Conservation (phyloP, 2,888 invertebrate genomes). For the Portevinia maculata region DNA sequence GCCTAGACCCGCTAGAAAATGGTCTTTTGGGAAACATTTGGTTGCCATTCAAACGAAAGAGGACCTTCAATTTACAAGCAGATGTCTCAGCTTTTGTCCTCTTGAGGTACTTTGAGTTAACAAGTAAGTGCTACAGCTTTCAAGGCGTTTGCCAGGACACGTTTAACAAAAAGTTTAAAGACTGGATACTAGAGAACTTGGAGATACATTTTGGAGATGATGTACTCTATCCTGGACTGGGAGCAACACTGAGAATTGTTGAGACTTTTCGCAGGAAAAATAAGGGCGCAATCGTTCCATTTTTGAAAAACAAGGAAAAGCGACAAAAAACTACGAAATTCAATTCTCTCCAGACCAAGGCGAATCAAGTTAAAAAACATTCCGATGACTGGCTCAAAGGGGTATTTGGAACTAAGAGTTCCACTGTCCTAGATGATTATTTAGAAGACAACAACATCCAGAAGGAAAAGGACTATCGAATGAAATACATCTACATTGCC, state of each 20-base stretch:
- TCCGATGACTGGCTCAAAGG: background rate
- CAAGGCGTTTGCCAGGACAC: slow-evolving; percentile 77
- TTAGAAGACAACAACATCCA: background rate
- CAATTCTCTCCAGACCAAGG: background rate
- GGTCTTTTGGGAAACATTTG: slow-evolving; percentile 79
- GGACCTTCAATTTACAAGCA: slow-evolving; percentile 79
- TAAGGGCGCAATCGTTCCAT: background rate
- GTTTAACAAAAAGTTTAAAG: slow-evolving; percentile 79
- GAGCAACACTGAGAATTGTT: slow-evolving; percentile 79
- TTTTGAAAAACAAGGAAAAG: slow-evolving; percentile 15
- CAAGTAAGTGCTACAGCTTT: slow-evolving; percentile 79
- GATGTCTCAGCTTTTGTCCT: slow-evolving; percentile 78
- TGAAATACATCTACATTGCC: slow-evolving; percentile 46
- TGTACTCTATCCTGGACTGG: slow-evolving; percentile 81
- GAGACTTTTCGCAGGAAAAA: slow-evolving; percentile 75
- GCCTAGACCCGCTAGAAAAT: slow-evolving; percentile 77
- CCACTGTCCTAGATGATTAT: background rate
- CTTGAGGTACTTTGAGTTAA: slow-evolving; percentile 79
- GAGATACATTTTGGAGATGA: slow-evolving; percentile 79
- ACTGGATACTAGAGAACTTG: slow-evolving; percentile 79
- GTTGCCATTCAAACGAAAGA: slow-evolving; percentile 80
- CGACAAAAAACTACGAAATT: slow-evolving; percentile 28
- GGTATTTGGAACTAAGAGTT: background rate
- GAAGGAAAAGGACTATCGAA: background rate
- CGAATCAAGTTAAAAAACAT: background rate